These are phyloP conservation scores for Chironomus tepperi DNA, from an alignment of 1,140 invertebrate species.

Conservation along the genomic window DNA sequence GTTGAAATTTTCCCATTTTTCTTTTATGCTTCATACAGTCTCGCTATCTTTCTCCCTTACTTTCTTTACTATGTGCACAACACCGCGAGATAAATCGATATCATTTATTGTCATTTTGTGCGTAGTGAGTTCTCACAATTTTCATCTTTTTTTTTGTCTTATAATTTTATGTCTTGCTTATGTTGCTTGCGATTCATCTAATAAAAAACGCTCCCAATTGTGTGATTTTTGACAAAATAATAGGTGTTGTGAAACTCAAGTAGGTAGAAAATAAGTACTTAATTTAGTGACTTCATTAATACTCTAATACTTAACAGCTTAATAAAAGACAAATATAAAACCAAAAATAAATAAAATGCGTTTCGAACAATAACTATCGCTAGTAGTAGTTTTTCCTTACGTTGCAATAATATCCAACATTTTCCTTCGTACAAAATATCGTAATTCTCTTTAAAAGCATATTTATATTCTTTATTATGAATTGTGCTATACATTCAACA, in stretches of 20 bases:
- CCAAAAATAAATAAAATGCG: no score
- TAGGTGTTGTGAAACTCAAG: background rate
- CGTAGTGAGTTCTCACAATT: background rate
- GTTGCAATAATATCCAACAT: no score
- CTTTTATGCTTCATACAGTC: background rate
- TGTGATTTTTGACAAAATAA: conserved; percentile 14
- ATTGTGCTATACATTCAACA: background rate
- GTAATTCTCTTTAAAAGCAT: no score
- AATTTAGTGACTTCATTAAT: no score
- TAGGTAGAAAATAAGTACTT: background rate
- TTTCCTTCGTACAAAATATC: no score
- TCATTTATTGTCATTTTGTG: conserved; percentile 21
- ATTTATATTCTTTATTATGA: conserved; percentile 4
- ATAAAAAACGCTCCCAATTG: background rate
- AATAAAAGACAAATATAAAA: no score
- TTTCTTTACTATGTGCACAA: background rate
- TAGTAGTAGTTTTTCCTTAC: no score
- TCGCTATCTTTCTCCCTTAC: background rate
- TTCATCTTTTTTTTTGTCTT: background rate
- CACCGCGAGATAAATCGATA: conserved; percentile 20
- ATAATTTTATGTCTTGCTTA: background rate
- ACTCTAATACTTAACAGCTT: no score
- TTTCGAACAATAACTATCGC: no score
- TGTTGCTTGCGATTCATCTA: background rate
- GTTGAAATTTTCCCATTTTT: no score